Percentiles rank a stretch among this genome's conserved stretches.
Evolutionary conservation across 2,113 vertebrate species (phyloP).

Genomic region (Numida meleagris): DNA sequence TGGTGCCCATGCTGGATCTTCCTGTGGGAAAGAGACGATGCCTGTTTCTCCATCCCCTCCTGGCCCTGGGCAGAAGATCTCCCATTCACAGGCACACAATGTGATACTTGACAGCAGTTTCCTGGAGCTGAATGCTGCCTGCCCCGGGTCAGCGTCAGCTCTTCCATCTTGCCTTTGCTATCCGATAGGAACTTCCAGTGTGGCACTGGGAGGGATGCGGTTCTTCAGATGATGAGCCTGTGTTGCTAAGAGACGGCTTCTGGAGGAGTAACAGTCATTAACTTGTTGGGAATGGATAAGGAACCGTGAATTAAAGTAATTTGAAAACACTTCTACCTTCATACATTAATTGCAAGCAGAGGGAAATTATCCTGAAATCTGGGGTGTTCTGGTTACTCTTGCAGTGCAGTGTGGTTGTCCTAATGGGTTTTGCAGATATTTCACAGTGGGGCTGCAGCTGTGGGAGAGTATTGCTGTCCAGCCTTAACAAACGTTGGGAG

Average conservation of each 20-base stretch:
- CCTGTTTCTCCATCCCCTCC: background rate
- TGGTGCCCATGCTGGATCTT: background rate
- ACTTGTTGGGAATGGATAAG: background rate
- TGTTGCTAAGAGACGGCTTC: background rate
- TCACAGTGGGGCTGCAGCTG: background rate
- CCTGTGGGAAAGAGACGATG: background rate
- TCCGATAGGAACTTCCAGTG: background rate
- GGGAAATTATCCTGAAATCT: background rate
- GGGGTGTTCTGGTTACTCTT: background rate
- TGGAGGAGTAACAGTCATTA: constrained; percentile 27
- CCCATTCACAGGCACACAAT: constrained; percentile 3
- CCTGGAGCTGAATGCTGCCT: constrained; percentile 40
- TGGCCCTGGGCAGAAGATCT: rapidly evolving
- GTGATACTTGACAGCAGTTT: constrained; percentile 32
- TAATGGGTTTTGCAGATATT: background rate
- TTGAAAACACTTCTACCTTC: constrained; percentile 41
- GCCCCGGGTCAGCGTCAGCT: background rate
- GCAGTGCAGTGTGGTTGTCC: background rate
- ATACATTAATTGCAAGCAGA: background rate
- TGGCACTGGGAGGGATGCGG: background rate
- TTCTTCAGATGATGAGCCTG: background rate
- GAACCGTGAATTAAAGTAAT: background rate
- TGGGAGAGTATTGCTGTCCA: background rate
- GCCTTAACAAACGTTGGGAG: background rate
- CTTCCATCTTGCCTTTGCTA: background rate